Evolutionary conservation across 2,888 invertebrate genomes (phyloP), one percentile per base, ranked within the genome.

Genomic region (Diadromus collaris): DNA sequence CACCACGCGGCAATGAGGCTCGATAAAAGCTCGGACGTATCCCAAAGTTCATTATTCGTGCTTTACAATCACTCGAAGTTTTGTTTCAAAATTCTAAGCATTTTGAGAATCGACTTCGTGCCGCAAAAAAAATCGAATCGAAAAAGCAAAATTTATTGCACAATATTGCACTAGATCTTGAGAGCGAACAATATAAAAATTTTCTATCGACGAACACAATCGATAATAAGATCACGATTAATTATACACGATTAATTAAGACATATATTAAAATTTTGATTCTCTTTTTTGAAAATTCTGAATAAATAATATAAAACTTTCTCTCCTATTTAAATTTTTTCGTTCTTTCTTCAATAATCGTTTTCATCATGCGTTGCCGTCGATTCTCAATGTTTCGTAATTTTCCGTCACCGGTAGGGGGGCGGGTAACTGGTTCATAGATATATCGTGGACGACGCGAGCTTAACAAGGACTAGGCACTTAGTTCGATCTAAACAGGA

Each of bases 381-480:
- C 61, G 21, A 54, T 71, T 68, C 67, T 73, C 38, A 29, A 41
- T 68, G 16, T 46, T 56, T 24, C 56, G 56, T 48, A 74, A 44
- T 16, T 19, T 64, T 16, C 46, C 51, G 51, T 78, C 51, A 75
- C 68, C 72, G 69, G 65, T 67, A 63, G 48, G 60, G 27, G 13
- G 19, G 24, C 32, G 72, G 44, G 19, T 41, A 48, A 54, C 71
- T 46, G 65, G 70, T 68, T 72, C 67, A 72, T 63, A 46, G 63
- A 29, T 63, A 70, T 46, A 56, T 44, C 41, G 71, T 56, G 69
- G 79, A 84, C 83, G 83, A 84, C 79, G 75, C 84, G 80, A 86
- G 82, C 82, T 86, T 83, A 81, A 83, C 82, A 85, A 85, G 84
- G 88, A 89, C 88, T 89, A 89, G 89, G 87, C 85, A 88, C 84